Evolutionary conservation across 1,140 invertebrate genomes (phyloP).

Genomic region (Brachionus sp.): DNA sequence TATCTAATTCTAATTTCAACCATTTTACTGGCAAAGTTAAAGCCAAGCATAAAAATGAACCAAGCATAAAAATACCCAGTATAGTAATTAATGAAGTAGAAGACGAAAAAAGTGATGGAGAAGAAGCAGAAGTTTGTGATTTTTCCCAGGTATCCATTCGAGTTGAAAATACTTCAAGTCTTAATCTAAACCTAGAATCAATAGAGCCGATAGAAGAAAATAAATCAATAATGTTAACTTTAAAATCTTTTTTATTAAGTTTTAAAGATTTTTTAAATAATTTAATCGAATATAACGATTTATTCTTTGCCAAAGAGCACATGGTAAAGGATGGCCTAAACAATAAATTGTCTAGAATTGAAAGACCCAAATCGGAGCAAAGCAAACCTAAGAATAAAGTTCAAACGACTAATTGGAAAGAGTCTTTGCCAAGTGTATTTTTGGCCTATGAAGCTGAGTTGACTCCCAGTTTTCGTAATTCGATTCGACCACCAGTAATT

Average conservation of each 20-base stretch:
- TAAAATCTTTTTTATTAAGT: constrained; percentile 33
- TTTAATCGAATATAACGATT: constrained; percentile 15
- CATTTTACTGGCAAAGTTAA: background rate
- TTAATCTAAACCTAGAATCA: background rate
- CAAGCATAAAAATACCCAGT: background rate
- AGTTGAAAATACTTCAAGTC: background rate
- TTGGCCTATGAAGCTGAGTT: background rate
- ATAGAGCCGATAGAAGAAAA: background rate
- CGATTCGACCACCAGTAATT: constrained; percentile 16
- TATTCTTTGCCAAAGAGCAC: constrained; percentile 42
- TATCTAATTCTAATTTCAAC: constrained; percentile 22
- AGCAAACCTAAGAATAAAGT: background rate
- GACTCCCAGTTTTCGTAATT: constrained; percentile 27
- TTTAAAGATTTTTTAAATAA: constrained; percentile 26
- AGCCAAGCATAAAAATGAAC: background rate
- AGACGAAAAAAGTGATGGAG: background rate
- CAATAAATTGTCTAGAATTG: background rate
- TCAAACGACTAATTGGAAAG: background rate
- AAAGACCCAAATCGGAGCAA: background rate
- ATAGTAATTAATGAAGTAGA: background rate
- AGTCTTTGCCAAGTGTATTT: constrained; percentile 4
- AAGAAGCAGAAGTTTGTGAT: background rate
- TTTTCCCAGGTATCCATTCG: background rate
- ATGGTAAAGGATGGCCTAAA: background rate
- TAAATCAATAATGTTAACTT: background rate